These are phyloP conservation scores for Daphoenositta chrysoptera DNA, from an alignment of 2,113 vertebrate species.

Conservation along the genomic window DNA sequence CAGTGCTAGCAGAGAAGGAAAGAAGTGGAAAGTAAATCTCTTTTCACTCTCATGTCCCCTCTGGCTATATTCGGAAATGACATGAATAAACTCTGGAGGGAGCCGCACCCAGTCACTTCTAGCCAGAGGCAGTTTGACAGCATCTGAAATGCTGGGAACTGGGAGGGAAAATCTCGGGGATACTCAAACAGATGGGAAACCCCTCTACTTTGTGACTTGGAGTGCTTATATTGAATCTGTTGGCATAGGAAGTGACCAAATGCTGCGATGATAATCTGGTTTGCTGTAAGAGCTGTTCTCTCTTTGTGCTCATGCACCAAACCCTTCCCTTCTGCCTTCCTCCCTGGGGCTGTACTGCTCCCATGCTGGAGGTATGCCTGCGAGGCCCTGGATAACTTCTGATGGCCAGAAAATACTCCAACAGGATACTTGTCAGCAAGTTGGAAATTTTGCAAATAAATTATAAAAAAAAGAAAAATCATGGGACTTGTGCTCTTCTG, in stretches of 20 bases:
- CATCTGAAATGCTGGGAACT: background rate
- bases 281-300: background rate
- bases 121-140: background rate
- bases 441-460: background rate
- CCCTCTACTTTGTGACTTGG: background rate
- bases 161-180: background rate
- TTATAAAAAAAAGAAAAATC: background rate
- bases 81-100: background rate
- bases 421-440: background rate
- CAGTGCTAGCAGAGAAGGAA: background rate
- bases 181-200: background rate
- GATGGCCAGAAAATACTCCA: background rate
- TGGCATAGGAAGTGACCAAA: background rate
- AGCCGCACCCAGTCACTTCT: background rate
- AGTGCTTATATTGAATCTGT: background rate
- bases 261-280: accelerated
- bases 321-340: background rate
- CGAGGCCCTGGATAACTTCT: accelerated
- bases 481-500: background rate
- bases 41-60: background rate
- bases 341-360: background rate
- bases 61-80: background rate
- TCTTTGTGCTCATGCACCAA: background rate
- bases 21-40: background rate
- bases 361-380: accelerated